phyloP scores from a whole-genome alignment of 2,113 vertebrate genomes.

The Ctenodactylus gundi region DNA sequence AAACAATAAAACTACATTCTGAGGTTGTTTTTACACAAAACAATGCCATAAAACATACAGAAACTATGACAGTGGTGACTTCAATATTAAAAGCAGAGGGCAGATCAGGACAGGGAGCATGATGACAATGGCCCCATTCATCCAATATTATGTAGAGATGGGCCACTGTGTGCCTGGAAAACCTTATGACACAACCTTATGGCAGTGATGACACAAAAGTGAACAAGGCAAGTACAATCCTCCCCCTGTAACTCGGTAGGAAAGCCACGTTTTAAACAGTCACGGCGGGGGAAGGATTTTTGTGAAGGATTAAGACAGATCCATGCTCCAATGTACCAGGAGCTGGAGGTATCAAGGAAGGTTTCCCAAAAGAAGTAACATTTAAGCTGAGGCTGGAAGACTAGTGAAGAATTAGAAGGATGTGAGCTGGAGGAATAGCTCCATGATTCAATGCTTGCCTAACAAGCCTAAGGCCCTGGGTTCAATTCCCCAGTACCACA shows the following conservation, averaged over 20 bases:
- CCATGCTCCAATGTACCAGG: background rate
- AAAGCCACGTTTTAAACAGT: background rate
- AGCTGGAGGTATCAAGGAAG: background rate
- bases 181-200: no score
- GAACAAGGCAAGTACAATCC: background rate
- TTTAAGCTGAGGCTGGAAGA: background rate
- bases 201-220: constrained; percentile 14
- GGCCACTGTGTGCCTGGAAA: background rate
- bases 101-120: background rate
- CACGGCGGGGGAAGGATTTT: background rate
- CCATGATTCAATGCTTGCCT: no score
- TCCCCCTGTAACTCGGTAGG: background rate
- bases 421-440: no score
- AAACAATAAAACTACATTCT: background rate
- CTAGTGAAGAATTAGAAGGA: background rate
- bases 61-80: background rate
- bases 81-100: background rate
- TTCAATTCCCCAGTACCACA: no score
- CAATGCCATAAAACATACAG: background rate
- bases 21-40: constrained; percentile 16
- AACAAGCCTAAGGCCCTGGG: no score
- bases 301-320: constrained; percentile 6
- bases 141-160: background rate
- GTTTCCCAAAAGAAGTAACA: background rate
- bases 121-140: background rate